Evolutionary conservation across 2,113 vertebrate genomes (phyloP).

Genomic region (Cololabis saira): DNA sequence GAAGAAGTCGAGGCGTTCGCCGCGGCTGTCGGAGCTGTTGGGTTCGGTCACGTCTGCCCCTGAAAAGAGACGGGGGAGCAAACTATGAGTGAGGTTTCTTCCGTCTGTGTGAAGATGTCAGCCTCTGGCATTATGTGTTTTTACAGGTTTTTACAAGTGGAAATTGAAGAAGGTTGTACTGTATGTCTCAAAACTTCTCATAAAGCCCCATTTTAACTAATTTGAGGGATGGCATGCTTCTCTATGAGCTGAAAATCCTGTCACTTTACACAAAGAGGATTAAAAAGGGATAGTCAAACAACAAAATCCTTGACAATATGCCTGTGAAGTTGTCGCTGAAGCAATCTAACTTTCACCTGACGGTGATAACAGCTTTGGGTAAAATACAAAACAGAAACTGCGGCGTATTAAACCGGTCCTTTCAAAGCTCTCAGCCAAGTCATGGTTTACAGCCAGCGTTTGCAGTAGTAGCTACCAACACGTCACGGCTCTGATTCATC

Average conservation of each 20-base stretch:
- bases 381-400: conserved; percentile 17
- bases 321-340: conserved; percentile 23
- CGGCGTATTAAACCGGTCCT: conserved; percentile 47
- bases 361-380: conserved; percentile 33
- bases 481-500: conserved; percentile 67
- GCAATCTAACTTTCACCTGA: conserved; percentile 30
- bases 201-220: conserved; percentile 21
- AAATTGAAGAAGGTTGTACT: conserved; percentile 11
- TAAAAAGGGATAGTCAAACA: conserved; percentile 15
- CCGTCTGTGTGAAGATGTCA: conserved; percentile 2
- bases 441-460: conserved; percentile 49
- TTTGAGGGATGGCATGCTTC: conserved; percentile 41
- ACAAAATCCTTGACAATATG: conserved; percentile 2
- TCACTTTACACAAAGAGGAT: conserved; percentile 14
- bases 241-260: conserved; percentile 11
- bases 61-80: conserved; percentile 57
- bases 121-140: conserved; percentile 5
- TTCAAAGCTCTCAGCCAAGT: conserved; percentile 52
- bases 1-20: conserved; percentile 88
- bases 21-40: conserved; percentile 87
- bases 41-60: conserved; percentile 88
- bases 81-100: conserved; percentile 14
- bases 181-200: conserved; percentile 7
- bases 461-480: conserved; percentile 42
- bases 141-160: neutral